Evolutionary conservation across 2,797 vertebrate species (phyloP).

Genomic region (Periparus ater): DNA sequence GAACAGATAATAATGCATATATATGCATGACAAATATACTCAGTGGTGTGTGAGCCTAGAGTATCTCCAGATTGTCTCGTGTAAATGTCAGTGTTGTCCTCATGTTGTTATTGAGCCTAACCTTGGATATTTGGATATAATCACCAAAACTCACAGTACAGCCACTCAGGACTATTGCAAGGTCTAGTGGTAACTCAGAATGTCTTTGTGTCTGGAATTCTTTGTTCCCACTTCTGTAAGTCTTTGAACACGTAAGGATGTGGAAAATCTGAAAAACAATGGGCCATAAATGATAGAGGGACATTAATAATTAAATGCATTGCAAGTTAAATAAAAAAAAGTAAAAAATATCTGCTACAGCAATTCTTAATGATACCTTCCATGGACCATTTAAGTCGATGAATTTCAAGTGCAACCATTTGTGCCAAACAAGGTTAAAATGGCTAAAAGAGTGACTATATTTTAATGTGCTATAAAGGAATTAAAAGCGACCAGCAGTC

Average conservation of each 20-base stretch:
- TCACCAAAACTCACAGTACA: neutral
- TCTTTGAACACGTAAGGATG: conserved; percentile 26
- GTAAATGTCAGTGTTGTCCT: neutral
- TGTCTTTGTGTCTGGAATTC: neutral
- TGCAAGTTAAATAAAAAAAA: neutral
- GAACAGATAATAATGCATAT: neutral
- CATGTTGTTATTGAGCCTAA: neutral
- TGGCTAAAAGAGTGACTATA: conserved; percentile 69
- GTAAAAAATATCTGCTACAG: neutral
- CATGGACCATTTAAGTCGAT: conserved; percentile 63
- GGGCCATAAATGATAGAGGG: conserved; percentile 34
- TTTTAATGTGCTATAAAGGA: conserved; percentile 73
- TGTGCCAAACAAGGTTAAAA: conserved; percentile 80
- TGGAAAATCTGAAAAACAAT: conserved; percentile 55
- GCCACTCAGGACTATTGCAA: neutral
- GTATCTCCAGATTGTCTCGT: neutral
- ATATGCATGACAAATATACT: neutral
- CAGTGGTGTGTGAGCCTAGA: neutral
- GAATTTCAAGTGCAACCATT: conserved; percentile 74
- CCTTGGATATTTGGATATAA: neutral
- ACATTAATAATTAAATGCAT: conserved; percentile 61
- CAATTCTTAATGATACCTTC: conserved; percentile 68
- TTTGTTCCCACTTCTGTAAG: neutral
- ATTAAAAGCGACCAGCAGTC: conserved; percentile 72
- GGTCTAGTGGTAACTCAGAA: neutral